These are phyloP conservation scores for Tapera naevia DNA, from an alignment of 2,797 vertebrate species.

Conservation along the genomic window DNA sequence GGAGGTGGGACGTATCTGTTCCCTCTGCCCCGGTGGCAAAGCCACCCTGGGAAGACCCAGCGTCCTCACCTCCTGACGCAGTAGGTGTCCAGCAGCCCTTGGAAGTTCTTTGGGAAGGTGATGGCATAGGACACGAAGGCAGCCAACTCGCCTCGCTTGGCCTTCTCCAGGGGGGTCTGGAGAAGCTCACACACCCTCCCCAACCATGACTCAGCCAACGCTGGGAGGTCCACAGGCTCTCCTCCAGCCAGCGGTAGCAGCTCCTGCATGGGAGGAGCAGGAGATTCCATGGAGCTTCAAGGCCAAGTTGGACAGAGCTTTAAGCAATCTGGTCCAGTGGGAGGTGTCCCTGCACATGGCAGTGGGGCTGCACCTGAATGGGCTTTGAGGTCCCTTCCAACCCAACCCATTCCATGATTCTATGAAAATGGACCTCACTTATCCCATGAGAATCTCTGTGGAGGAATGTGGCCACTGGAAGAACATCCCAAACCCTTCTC, in stretches of 20 bases:
- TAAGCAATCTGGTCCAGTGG: no score
- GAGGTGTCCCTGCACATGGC: no score
- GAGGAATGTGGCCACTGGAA: background rate
- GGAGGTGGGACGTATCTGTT: no score
- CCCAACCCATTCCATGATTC: no score
- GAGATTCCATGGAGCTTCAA: no score
- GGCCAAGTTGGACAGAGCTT: no score
- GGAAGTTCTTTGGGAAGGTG: constrained; percentile 88
- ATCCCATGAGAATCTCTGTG: rapidly evolving
- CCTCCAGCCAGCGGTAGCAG: constrained; percentile 67
- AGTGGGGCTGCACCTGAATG: no score
- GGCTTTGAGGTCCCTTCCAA: no score
- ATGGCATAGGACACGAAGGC: constrained; percentile 91
- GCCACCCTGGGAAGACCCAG: rapidly evolving
- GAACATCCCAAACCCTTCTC: background rate
- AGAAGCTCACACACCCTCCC: constrained; percentile 79
- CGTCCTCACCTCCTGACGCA: constrained; percentile 82
- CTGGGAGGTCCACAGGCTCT: constrained; percentile 73
- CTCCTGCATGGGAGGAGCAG: constrained; percentile 68
- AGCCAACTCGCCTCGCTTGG: constrained; percentile 83
- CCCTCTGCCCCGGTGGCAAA: rapidly evolving
- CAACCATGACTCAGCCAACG: constrained; percentile 78
- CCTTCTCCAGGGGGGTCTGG: constrained; percentile 59
- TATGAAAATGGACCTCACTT: background rate
- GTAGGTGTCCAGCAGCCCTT: constrained; percentile 92